phyloP scores from a whole-genome alignment of 1,140 invertebrate genomes.

The Pseudomyrmex flavicornis region DNA sequence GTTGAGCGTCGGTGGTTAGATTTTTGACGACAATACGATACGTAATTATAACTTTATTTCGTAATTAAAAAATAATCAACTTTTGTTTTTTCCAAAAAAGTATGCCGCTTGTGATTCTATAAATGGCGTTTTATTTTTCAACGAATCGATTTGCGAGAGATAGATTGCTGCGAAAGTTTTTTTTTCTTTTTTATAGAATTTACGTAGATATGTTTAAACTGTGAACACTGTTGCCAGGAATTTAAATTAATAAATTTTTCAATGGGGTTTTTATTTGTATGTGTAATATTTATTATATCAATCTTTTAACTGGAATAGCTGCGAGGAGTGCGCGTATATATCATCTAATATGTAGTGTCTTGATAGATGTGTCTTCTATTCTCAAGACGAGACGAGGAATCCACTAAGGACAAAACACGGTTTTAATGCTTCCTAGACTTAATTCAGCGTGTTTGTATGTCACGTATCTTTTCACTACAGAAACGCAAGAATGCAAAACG shows the following conservation, averaged over 20 bases:
- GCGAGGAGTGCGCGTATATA: background rate
- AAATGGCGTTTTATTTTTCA: constrained; percentile 19
- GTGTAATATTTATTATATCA: background rate
- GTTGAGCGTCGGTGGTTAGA: background rate
- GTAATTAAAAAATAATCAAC: constrained; percentile 31
- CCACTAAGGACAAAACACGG: background rate
- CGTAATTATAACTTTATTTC: background rate
- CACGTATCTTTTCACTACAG: background rate
- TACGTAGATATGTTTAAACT: background rate
- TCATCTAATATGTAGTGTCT: background rate
- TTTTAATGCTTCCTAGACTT: background rate
- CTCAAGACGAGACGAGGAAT: background rate
- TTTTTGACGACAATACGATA: background rate
- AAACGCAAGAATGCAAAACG: constrained; percentile 15
- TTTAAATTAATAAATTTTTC: too few relatives aligned
- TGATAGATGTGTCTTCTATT: too few relatives aligned
- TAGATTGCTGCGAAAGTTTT: background rate
- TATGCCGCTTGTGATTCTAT: background rate
- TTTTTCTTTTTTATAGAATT: background rate
- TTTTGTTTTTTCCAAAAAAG: background rate
- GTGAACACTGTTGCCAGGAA: too few relatives aligned
- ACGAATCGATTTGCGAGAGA: background rate
- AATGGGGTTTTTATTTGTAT: background rate
- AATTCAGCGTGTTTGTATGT: constrained; percentile 7
- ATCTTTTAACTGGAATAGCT: too few relatives aligned